Evolutionary conservation across 2,113 vertebrate genomes (phyloP), one percentile per base, ranked within the genome.

Genomic region (Varanus salvator): DNA sequence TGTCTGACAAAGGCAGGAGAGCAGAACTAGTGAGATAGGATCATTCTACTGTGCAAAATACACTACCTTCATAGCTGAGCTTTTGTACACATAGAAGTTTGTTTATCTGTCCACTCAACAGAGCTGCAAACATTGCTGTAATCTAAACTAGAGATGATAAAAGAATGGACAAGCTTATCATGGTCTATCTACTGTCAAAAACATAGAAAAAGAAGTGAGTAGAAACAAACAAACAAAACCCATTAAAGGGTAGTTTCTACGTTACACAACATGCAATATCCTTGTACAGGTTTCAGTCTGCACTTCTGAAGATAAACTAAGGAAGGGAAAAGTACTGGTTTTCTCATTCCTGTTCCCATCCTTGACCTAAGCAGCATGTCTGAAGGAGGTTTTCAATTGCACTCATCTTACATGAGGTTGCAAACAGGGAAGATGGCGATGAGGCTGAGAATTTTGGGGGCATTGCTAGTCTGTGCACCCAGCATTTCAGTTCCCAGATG

Each of bases 61-160:
- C 48, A 38, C 87, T 87, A 76, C 31, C 87, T 85, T 0, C 0
- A 25, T 4, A 72, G 75, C 0, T 81, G 86, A 31, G 88, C 44
- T 90, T 82, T 76, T 75, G 74, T 88, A 92, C 84, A 92, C 88
- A 89, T 60, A 4, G 44, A 34, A n/a, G 7, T 44, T 80, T 68
- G 77, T 50, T 82, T 48, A 8, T 80, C 0, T 0, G 48, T 19
- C 0, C 38, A 25, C 23, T 68, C 0, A 29, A 44, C 0, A 5
- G 44, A 85, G 29, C 44, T 6, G 38, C 52, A 5, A 44, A 48
- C 44, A 48, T 84, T 15, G 3, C 2, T 0, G 72, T 84, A 60
- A 2, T 0, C 66, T 52, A 5, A 57, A 2, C 60, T 4, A 57
- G 57, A 3, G 7, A 80, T 71, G 17, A 48, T 0, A n/a, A 8